Evolutionary conservation across 2,113 vertebrate genomes (phyloP).

Genomic region (Electrona antarctica): DNA sequence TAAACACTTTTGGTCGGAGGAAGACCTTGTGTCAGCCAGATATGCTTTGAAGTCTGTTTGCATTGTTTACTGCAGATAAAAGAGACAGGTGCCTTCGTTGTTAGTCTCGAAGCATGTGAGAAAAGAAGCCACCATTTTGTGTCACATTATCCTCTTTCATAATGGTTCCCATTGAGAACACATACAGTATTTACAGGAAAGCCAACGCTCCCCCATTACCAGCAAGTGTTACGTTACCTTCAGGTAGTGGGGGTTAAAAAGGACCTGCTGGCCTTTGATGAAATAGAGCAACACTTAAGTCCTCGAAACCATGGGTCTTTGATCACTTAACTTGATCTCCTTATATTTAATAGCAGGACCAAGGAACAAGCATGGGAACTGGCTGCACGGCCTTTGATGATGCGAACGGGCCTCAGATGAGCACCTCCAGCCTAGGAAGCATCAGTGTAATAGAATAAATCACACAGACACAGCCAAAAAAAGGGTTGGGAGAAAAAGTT

Average conservation of each 20-base stretch:
- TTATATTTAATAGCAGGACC: conserved; percentile 66
- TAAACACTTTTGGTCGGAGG: conserved; percentile 67
- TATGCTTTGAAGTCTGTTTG: conserved; percentile 67
- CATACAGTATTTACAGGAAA: conserved; percentile 67
- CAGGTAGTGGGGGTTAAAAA: conserved; percentile 58
- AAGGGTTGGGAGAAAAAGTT: conserved; percentile 8
- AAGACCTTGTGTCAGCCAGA: conserved; percentile 67
- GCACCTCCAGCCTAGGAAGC: conserved; percentile 39
- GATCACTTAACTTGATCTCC: conserved; percentile 74
- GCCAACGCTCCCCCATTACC: conserved; percentile 60
- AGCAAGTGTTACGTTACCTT: conserved; percentile 66
- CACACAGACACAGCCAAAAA: conserved; percentile 11
- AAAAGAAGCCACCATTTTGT: conserved; percentile 60
- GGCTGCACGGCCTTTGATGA: conserved; percentile 60
- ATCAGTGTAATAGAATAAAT: conserved; percentile 33
- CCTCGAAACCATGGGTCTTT: conserved; percentile 63
- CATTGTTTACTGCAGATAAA: conserved; percentile 73
- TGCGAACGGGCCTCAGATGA: conserved; percentile 33
- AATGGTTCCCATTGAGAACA: conserved; percentile 58
- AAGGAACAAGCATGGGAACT: conserved; percentile 58
- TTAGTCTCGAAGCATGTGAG: conserved; percentile 49
- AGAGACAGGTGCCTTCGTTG: conserved; percentile 71
- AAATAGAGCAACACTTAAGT: conserved; percentile 64
- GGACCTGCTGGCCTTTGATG: conserved; percentile 70
- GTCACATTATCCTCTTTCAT: conserved; percentile 66